Conservation (phyloP, 2,797 vertebrate species). For the Macropus fuliginosus region DNA sequence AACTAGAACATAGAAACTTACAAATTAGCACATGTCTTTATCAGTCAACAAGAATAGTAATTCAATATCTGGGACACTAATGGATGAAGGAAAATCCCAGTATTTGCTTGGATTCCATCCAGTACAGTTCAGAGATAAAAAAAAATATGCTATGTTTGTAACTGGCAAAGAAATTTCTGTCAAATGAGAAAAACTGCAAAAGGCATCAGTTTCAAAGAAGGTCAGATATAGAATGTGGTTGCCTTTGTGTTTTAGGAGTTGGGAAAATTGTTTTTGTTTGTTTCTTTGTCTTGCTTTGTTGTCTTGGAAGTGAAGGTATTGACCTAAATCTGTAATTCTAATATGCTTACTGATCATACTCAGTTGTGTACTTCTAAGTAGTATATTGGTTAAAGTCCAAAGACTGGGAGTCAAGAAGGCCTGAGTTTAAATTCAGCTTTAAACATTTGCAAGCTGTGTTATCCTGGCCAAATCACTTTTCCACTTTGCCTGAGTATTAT, state of each 20-base stretch:
- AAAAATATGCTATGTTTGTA: background rate
- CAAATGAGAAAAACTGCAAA: background rate
- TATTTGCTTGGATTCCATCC: background rate
- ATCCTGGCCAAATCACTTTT: background rate
- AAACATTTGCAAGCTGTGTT: background rate
- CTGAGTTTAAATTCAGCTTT: background rate
- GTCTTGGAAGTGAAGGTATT: background rate
- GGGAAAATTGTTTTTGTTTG: background rate
- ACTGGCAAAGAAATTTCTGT: background rate
- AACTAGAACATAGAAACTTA: background rate
- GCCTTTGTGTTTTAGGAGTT: background rate
- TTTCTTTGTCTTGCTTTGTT: background rate
- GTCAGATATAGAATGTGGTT: background rate
- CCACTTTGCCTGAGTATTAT: background rate
- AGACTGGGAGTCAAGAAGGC: background rate
- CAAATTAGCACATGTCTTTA: background rate
- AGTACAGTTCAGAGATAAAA: background rate
- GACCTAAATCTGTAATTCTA: background rate
- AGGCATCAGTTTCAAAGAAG: background rate
- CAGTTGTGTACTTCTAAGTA: background rate
- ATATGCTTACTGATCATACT: background rate
- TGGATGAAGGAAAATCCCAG: background rate
- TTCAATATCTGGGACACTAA: background rate
- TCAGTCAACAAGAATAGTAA: background rate
- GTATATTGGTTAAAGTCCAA: background rate